Conservation (phyloP, 2,113 vertebrate genomes). For the Condylura cristata region DNA sequence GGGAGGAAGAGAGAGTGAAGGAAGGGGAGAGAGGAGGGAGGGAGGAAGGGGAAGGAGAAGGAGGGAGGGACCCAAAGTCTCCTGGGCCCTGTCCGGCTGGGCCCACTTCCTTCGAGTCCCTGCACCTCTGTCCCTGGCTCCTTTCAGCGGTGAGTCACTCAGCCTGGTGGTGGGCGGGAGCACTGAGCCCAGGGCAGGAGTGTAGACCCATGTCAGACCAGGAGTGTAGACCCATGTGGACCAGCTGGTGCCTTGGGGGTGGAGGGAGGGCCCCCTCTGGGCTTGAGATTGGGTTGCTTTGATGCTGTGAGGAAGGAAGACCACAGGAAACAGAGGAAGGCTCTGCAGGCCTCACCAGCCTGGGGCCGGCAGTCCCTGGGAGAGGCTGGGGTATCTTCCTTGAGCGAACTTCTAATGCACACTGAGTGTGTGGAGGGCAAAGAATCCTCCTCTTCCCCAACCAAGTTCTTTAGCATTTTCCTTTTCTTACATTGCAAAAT, state of each 20-base stretch:
- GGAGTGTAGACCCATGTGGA: no score
- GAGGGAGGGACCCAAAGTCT: no score
- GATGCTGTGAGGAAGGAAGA: not conserved
- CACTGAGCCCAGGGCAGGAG: not conserved
- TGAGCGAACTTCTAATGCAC: not conserved
- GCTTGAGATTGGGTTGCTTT: not conserved
- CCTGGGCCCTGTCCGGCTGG: not conserved
- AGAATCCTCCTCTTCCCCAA: no score
- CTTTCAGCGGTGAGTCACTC: not conserved
- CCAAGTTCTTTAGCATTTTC: not conserved
- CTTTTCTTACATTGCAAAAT: not conserved
- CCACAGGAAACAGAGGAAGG: not conserved
- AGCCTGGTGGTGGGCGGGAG: not conserved
- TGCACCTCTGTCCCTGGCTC: not conserved
- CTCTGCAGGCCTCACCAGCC: not conserved
- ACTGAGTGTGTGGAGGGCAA: not conserved
- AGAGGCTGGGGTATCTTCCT: not conserved
- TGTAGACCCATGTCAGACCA: not conserved
- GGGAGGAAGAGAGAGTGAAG: not conserved
- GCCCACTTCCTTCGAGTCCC: not conserved
- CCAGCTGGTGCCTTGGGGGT: not conserved
- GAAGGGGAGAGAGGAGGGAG: no score
- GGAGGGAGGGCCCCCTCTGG: no score
- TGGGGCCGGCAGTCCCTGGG: not conserved
- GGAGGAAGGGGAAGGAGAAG: not conserved